Evolutionary conservation across 2,888 invertebrate genomes (phyloP), one percentile per base, ranked within the genome.

Genomic region (Acrocera orbiculus): DNA sequence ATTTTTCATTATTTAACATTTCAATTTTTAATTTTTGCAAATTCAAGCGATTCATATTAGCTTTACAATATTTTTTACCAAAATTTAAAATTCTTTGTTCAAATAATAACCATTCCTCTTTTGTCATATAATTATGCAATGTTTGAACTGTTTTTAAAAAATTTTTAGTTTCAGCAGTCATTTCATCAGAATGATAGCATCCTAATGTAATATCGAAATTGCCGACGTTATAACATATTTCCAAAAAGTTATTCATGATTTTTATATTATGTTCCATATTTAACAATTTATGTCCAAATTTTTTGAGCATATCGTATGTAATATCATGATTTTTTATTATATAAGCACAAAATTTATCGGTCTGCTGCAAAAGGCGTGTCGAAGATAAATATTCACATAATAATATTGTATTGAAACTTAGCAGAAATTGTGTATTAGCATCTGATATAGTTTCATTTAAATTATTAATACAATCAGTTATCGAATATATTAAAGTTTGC

Each of bases 71-170:
- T 4, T 42, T 42, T 30, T 55, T 52, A 10, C 58, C 60, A 35
- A 58, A 59, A 22, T 58, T 60, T 7, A 54, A 47, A 17, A 60
- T 52, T n/a, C 57, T 45, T 37, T 58, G 55, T 22, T 52, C 49
- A 8, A 60, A 47, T 26, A 56, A 37, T 3, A 45, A 42, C 59
- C 59, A 60, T 34, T 59, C 54, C 4, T 51, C 47, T 6, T 36
- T 28, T 0, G 47, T 39, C 3, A 60, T 43, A 28, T 53, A 56
- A 2, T 44, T 38, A 25, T 53, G 49, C 3, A 53, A 30, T 6
- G 41, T 40, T 19, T 44, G 40, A 2, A 39, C 5, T 8, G 26
- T 5, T 11, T 37, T 23, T 2, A 15, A 27, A 7, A 31, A 30
- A 3, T 22, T 22, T 7, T 36, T 30, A 14, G 38, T 34, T 1